phyloP scores from a whole-genome alignment of 2,113 vertebrate species.

The Chroicocephalus ridibundus region DNA sequence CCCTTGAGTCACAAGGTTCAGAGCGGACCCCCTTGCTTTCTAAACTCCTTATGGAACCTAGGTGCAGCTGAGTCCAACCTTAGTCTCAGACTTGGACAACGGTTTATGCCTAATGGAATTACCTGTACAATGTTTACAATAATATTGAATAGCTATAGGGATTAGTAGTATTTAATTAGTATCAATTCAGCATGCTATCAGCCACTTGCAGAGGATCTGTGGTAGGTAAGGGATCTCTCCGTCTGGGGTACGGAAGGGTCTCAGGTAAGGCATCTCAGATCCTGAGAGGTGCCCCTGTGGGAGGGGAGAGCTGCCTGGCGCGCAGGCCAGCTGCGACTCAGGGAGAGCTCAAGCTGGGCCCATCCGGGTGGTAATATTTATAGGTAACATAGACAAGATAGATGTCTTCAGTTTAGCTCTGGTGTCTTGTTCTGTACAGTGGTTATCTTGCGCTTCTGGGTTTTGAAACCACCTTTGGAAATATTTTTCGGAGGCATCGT shows the following conservation, averaged over 20 bases:
- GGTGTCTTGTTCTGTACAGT: not conserved
- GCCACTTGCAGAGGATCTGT: not conserved
- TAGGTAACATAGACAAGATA: not conserved
- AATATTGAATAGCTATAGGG: not conserved
- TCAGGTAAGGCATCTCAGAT: not conserved
- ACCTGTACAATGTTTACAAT: not conserved
- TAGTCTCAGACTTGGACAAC: not conserved
- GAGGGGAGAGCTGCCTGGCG: fast-evolving
- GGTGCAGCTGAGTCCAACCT: not conserved
- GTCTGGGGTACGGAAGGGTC: not conserved
- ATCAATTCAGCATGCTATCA: not conserved
- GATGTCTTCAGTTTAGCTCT: not conserved
- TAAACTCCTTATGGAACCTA: not conserved
- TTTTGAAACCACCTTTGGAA: not conserved
- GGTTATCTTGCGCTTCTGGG: not conserved
- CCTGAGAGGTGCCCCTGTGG: not conserved
- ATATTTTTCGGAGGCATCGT: not conserved
- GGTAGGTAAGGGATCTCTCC: fast-evolving
- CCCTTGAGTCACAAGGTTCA: fast-evolving
- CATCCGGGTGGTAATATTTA: not conserved
- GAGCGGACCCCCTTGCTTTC: not conserved
- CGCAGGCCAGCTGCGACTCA: not conserved
- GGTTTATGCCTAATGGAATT: not conserved
- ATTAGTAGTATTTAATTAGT: not conserved
- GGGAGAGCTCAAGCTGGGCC: not conserved